phyloP scores from a whole-genome alignment of 2,113 vertebrate species.

The Lagopus leucura region DNA sequence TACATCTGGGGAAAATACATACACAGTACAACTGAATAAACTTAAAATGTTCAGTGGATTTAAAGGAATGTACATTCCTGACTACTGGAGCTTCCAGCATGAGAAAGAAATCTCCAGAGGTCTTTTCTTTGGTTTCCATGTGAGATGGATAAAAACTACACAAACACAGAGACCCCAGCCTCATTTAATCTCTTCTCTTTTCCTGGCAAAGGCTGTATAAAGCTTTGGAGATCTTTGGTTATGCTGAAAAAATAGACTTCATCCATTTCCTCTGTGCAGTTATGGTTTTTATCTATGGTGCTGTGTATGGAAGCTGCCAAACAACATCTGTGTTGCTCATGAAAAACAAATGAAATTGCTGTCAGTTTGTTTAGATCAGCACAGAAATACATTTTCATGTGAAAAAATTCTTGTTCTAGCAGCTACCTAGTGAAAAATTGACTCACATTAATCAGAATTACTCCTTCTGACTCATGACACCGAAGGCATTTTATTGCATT shows the following conservation, averaged over 20 bases:
- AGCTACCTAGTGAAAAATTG: conserved; percentile 34
- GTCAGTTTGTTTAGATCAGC: conserved; percentile 56
- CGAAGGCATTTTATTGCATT: not conserved
- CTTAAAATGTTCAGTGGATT: not conserved
- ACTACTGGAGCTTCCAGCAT: conserved; percentile 22
- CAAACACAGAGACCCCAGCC: conserved; percentile 13
- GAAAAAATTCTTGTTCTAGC: conserved; percentile 33
- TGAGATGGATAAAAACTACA: conserved; percentile 23
- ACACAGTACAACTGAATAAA: not conserved
- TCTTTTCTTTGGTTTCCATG: conserved; percentile 12
- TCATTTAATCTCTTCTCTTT: conserved; percentile 23
- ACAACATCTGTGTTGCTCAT: conserved; percentile 62
- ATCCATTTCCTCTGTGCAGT: conserved; percentile 23
- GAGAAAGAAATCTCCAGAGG: not conserved
- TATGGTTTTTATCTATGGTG: conserved; percentile 64
- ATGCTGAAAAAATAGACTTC: conserved; percentile 21
- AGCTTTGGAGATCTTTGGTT: not conserved
- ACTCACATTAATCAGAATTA: conserved; percentile 25
- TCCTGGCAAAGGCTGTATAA: not conserved
- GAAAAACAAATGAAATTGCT: conserved; percentile 59
- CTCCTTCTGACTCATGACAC: not conserved
- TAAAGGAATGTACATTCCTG: not conserved
- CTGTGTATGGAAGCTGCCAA: conserved; percentile 43
- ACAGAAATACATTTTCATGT: conserved; percentile 12
- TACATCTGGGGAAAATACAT: not conserved